Conservation (phyloP, 2,113 vertebrate genomes). For the Lynx canadensis region DNA sequence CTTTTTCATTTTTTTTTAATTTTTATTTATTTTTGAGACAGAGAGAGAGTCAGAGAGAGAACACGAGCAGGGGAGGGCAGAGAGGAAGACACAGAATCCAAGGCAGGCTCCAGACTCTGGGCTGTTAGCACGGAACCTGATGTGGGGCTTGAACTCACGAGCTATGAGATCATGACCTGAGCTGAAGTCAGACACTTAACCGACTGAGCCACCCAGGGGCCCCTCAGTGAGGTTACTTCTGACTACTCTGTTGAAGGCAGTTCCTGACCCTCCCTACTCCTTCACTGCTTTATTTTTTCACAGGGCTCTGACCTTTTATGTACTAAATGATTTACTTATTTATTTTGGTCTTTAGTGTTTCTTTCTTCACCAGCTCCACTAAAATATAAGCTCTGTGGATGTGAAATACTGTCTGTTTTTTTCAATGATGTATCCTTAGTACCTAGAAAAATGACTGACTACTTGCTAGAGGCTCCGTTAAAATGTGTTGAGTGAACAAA, state of each 20-base stretch:
- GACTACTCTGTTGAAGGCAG: background rate
- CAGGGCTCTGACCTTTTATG: background rate
- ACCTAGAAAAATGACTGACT: background rate
- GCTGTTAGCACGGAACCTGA: no score
- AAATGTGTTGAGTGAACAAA: background rate
- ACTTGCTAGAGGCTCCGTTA: background rate
- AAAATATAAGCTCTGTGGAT: background rate
- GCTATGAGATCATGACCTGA: no score
- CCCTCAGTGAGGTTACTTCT: background rate
- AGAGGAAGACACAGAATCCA: no score
- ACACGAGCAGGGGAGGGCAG: no score
- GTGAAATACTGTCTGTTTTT: background rate
- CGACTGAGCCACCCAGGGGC: no score
- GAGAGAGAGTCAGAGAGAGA: no score
- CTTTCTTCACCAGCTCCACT: background rate
- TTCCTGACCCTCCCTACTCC: background rate
- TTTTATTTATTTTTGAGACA: no score
- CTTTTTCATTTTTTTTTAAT: background rate
- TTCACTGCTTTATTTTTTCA: background rate
- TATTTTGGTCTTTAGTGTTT: background rate
- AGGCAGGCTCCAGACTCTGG: no score
- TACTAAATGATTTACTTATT: background rate
- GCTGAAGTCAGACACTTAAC: no score
- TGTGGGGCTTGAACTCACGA: no score
- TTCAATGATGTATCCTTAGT: background rate